A percentile compares a stretch with the other conserved stretches of the same genome.
Conservation (phyloP, 2,888 invertebrate species). For the Apamea monoglypha region DNA sequence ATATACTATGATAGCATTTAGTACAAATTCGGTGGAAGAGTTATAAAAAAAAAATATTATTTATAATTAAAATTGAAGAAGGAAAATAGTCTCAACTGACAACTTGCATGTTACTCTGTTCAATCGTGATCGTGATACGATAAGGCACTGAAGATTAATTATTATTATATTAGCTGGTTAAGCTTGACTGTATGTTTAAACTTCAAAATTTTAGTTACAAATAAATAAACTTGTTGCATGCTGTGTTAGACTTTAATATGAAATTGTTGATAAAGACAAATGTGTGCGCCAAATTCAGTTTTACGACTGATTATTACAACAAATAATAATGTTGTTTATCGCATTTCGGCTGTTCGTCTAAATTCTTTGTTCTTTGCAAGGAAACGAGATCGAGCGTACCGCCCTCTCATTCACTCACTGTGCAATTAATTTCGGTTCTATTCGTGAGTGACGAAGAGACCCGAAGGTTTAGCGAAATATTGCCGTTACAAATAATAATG, state of each 20-base stretch:
- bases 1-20: slow-evolving; percentile 85
- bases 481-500: slow-evolving; percentile 28
- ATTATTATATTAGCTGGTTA: slow-evolving; percentile 47
- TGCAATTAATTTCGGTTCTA: slow-evolving; percentile 24
- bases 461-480: slow-evolving; percentile 47
- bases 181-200: slow-evolving; percentile 59
- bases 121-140: slow-evolving; percentile 67
- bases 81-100: slow-evolving; percentile 71
- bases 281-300: slow-evolving; percentile 39
- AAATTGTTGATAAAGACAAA: slow-evolving; percentile 42
- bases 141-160: slow-evolving; percentile 60
- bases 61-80: slow-evolving; percentile 69
- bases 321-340: slow-evolving; percentile 21
- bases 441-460: slow-evolving; percentile 27
- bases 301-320: slow-evolving; percentile 38
- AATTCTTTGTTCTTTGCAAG: slow-evolving; percentile 33
- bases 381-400: slow-evolving; percentile 33
- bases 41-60: slow-evolving; percentile 71
- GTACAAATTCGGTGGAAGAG: slow-evolving; percentile 88
- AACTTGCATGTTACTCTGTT: slow-evolving; percentile 60
- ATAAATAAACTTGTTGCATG: slow-evolving; percentile 58
- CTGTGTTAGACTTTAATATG: slow-evolving; percentile 50
- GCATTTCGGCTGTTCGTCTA: slow-evolving; percentile 52
- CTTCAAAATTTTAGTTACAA: slow-evolving; percentile 56
- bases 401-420: slow-evolving; percentile 38